These are phyloP conservation scores for Epinephelus moara DNA, from an alignment of 2,113 vertebrate genomes.

Conservation along the genomic window DNA sequence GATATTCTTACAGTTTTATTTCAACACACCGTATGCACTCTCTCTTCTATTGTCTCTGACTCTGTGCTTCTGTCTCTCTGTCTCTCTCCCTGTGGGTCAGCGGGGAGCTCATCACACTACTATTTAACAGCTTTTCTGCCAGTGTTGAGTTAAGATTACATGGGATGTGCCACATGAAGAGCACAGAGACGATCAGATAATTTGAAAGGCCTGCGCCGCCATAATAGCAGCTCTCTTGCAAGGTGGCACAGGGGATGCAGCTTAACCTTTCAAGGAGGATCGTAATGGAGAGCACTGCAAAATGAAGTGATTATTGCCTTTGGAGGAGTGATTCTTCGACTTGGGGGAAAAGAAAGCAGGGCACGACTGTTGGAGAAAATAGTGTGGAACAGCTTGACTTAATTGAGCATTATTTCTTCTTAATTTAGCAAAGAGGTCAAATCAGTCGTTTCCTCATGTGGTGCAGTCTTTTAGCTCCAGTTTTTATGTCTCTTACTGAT, in stretches of 20 bases:
- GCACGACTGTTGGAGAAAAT: constrained; percentile 1
- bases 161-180: constrained; percentile 17
- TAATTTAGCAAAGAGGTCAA: constrained; percentile 43
- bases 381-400: constrained; percentile 20
- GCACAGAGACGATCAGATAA: constrained; percentile 9
- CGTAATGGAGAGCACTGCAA: constrained; percentile 40
- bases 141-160: constrained; percentile 29
- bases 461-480: not conserved
- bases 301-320: constrained; percentile 58
- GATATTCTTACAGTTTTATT: constrained; percentile 17
- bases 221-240: constrained; percentile 28
- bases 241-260: constrained; percentile 35
- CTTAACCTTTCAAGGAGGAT: constrained; percentile 54
- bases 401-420: constrained; percentile 44
- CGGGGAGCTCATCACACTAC: constrained; percentile 27
- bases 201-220: constrained; percentile 21
- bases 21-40: not conserved
- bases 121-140: constrained; percentile 23
- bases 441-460: constrained; percentile 2
- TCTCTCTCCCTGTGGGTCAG: constrained; percentile 4
- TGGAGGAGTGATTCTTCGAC: constrained; percentile 5
- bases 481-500: constrained; percentile 1
- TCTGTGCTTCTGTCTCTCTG: not conserved
- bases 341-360: constrained; percentile 2
- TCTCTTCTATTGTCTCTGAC: not conserved